Base-by-base conservation (phyloP, 2,113 vertebrate genomes). In the Anolis sagrei region DNA sequence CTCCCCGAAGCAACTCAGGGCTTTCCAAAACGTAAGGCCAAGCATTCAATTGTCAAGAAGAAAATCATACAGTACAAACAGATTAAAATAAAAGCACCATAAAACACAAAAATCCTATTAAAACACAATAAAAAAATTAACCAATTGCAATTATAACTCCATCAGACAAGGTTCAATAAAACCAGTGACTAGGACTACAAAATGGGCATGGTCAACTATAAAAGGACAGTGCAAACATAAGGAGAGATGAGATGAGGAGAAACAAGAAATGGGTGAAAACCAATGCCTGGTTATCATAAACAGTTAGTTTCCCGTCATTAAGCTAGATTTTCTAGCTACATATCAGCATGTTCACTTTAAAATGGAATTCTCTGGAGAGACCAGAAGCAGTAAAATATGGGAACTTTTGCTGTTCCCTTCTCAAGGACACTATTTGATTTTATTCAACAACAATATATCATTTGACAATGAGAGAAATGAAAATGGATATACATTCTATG, bases 311-410 rank as follows among this genome's bases (percentile, higher is more conserved):
- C 58, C 23, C 62, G 10, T 87, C 11, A 76, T 49, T 23, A 76
- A 87, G 58, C 34, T 34, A 32, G 11, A 11, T 6, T 82, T 69
- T 74, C 13, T 82, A 27, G 21, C 34, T 49, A 73, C 6, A 36
- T 74, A 51, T 27, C 32, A 77, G 80, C 48, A 66, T 51, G 25
- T 86, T 62, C 51, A 73, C 29, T 77, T 87, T 77, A 34, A 29
- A 82, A 19, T 69, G 51, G 36, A 82, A 83, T 58, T 61, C 64
- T 13, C 27, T 39, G 2, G 21, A 16, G n/a, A 16, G 9, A 25
- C 48, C 44, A 29, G 5, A 70, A 49, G 1, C 16, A 58, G 8
- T 32, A 87, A 87, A 58, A 76, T 69, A 29, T 61, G 44, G 49
- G 13, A 75, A 77, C 68, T 48, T 27, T 82, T 9, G 14, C 39